These are phyloP conservation scores for Alouatta palliata DNA, from an alignment of 2,113 vertebrate species.

Conservation along the genomic window DNA sequence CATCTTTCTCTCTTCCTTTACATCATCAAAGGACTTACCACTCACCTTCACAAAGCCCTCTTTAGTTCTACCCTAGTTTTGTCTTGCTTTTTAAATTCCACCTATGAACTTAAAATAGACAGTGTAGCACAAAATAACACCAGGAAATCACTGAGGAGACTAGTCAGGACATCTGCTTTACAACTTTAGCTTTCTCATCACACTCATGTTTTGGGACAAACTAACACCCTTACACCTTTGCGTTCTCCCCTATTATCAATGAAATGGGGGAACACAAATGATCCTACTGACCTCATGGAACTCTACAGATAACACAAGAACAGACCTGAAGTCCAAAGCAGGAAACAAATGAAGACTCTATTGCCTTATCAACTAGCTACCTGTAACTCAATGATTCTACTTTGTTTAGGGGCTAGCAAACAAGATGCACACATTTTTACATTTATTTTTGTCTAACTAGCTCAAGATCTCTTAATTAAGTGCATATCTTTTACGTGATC, in stretches of 20 bases:
- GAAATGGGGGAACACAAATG: conserved; percentile 25
- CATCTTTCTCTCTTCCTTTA: not conserved
- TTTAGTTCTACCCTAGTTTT: not conserved
- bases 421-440: conserved; percentile 18
- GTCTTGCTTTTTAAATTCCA: conserved; percentile 20
- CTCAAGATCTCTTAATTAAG: conserved; percentile 27
- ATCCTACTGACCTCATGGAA: not conserved
- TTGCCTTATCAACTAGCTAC: not conserved
- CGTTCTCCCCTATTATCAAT: conserved; percentile 36
- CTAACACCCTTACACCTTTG: not conserved
- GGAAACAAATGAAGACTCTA: not conserved
- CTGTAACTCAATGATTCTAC: not conserved
- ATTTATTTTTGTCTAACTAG: conserved; percentile 49
- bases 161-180: not conserved
- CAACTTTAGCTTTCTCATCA: conserved; percentile 27
- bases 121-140: not conserved
- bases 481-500: not conserved
- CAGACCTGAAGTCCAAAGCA: not conserved
- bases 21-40: not conserved
- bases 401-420: conserved; percentile 47
- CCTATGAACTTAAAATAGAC: not conserved
- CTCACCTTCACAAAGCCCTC: not conserved
- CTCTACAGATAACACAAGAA: conserved; percentile 8
- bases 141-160: not conserved
- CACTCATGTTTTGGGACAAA: not conserved